These are phyloP conservation scores for Tetraneura akinire DNA, from an alignment of 1,140 invertebrate genomes.

Conservation along the genomic window DNA sequence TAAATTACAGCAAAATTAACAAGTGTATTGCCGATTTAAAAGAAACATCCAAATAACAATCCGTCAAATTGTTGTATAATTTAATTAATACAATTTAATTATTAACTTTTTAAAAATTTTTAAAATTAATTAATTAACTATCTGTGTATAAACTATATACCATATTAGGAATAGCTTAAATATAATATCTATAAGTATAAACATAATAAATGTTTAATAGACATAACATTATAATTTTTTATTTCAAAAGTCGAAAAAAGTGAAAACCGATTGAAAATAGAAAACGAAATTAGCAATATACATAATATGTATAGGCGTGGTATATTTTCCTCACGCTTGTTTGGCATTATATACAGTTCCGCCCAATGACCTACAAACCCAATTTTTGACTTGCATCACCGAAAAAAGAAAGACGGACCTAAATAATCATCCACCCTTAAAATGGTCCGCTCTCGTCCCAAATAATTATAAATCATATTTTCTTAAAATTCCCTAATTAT, in stretches of 20 bases:
- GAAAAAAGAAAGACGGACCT: conserved; percentile 9
- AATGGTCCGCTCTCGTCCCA: neutral
- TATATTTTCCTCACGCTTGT: conserved; percentile 17
- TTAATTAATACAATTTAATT: too few relatives aligned
- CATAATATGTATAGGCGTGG: conserved; percentile 44
- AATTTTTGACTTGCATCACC: conserved; percentile 42
- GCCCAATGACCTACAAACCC: conserved; percentile 41
- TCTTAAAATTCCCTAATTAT: neutral
- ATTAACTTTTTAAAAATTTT: too few relatives aligned
- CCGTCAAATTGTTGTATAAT: too few relatives aligned
- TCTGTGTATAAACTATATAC: too few relatives aligned
- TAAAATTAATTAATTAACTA: too few relatives aligned
- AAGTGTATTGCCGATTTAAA: too few relatives aligned
- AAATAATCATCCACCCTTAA: conserved; percentile 21
- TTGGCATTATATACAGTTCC: neutral
- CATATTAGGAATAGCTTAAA: too few relatives aligned
- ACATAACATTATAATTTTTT: too few relatives aligned
- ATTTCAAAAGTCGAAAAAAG: conserved; percentile 28
- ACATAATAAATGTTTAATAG: too few relatives aligned
- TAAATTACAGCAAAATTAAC: too few relatives aligned
- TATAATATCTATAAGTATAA: too few relatives aligned
- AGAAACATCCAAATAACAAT: too few relatives aligned
- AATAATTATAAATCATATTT: conserved; percentile 4
- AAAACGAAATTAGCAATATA: conserved; percentile 38
- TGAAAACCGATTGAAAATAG: conserved; percentile 30